Percentiles rank a stretch among this genome's conserved stretches.
phyloP scores from a whole-genome alignment of 2,113 vertebrate species.

The Hyaena hyaena region DNA sequence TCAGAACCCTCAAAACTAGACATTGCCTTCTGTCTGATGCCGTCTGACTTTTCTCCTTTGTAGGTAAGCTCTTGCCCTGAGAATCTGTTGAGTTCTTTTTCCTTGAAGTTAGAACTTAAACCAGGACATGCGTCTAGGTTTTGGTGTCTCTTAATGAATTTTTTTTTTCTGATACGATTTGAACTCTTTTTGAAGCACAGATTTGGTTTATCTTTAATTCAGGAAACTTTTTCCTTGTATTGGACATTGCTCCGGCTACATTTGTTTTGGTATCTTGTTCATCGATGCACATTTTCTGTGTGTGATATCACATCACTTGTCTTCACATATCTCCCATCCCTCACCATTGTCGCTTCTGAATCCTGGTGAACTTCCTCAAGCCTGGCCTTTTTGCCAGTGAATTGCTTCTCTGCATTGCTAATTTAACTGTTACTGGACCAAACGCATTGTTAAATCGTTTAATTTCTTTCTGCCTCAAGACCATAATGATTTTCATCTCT shows the following conservation, averaged over 20 bases:
- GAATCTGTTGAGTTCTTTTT: not conserved
- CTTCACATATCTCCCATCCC: accelerated
- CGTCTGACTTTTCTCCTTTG: not conserved
- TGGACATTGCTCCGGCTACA: not conserved
- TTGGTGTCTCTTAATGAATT: not conserved
- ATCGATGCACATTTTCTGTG: not conserved
- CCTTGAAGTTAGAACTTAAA: conserved; percentile 21
- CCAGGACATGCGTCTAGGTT: not conserved
- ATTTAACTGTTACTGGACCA: not conserved
- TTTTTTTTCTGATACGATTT: not conserved
- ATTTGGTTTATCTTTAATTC: not conserved
- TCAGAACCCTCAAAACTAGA: not conserved
- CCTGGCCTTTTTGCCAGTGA: no score
- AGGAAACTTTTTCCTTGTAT: not conserved
- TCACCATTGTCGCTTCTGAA: not conserved
- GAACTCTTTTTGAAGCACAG: conserved; percentile 33
- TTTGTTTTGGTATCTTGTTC: not conserved
- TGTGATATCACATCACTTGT: accelerated
- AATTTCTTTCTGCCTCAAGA: not conserved
- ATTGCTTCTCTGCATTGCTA: not conserved
- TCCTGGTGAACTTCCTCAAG: not conserved
- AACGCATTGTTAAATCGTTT: conserved; percentile 8
- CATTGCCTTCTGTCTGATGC: not conserved
- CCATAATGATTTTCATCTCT: not conserved
- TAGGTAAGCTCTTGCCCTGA: not conserved